These are phyloP conservation scores for Buteo buteo DNA, from an alignment of 2,113 vertebrate genomes.

Conservation along the genomic window DNA sequence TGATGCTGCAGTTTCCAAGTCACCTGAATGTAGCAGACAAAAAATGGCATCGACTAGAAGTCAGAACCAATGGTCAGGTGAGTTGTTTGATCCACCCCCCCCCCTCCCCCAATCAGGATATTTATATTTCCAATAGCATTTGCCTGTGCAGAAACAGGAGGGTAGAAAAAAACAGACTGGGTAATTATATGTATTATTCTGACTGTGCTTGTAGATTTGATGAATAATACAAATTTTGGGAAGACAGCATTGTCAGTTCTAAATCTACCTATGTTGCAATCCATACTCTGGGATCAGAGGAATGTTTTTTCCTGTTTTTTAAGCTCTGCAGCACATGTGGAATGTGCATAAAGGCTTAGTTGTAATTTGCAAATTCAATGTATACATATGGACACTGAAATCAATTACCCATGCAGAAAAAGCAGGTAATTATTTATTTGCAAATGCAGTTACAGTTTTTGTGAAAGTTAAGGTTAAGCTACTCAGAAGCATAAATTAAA, in stretches of 20 bases:
- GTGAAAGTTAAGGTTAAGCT: background rate
- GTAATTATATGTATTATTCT: background rate
- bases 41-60: slow-evolving; percentile 86
- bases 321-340: background rate
- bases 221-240: background rate
- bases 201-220: background rate
- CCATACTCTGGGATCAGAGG: background rate
- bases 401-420: background rate
- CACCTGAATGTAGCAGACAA: slow-evolving; percentile 85
- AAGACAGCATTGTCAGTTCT: background rate
- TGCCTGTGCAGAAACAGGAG: background rate
- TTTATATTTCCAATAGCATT: background rate
- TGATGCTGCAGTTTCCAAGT: slow-evolving; percentile 82
- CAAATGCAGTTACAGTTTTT: background rate
- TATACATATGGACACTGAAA: background rate
- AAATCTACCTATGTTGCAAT: background rate
- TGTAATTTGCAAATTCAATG: background rate
- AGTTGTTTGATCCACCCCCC: background rate
- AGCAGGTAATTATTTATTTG: background rate
- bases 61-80: slow-evolving; percentile 86
- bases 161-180: background rate
- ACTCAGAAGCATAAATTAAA: background rate
- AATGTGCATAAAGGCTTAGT: background rate
- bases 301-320: background rate
- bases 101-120: background rate